phyloP scores from a whole-genome alignment of 2,888 invertebrate species.

The Mactromeris polynyma region DNA sequence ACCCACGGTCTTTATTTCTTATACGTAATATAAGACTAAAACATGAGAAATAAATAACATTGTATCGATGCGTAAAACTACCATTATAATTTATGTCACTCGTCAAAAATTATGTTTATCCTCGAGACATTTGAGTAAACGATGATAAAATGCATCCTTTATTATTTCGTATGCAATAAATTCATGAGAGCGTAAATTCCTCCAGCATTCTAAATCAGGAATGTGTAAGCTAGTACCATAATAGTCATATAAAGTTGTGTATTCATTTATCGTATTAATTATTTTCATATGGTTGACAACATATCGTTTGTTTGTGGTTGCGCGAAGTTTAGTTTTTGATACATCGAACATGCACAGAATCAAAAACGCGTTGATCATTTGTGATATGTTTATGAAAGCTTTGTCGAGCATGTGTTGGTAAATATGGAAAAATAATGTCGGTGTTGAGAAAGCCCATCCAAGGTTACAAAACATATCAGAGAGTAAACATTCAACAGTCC shows the following conservation, averaged over 20 bases:
- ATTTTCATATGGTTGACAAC: neutral
- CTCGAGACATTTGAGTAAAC: neutral
- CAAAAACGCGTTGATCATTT: neutral
- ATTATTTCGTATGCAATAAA: conserved; percentile 19
- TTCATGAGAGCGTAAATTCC: neutral
- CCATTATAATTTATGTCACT: neutral
- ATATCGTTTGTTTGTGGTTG: neutral
- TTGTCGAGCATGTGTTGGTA: too few relatives aligned
- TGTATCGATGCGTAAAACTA: conserved; percentile 11
- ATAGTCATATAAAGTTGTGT: neutral
- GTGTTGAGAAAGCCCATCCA: too few relatives aligned
- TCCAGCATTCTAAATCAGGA: neutral
- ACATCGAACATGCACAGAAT: neutral
- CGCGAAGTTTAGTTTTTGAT: neutral
- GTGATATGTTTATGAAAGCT: neutral
- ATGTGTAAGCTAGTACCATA: neutral
- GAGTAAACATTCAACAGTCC: too few relatives aligned
- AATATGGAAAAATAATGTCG: too few relatives aligned
- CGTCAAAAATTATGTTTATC: neutral
- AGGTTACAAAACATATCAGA: too few relatives aligned
- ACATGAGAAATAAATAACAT: neutral
- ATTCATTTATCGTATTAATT: neutral
- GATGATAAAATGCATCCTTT: conserved; percentile 17
- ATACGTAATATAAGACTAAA: neutral
- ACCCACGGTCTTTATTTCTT: neutral